Conservation (phyloP, 2,797 vertebrate genomes). For the Parauchenoglanis ngamensis region DNA sequence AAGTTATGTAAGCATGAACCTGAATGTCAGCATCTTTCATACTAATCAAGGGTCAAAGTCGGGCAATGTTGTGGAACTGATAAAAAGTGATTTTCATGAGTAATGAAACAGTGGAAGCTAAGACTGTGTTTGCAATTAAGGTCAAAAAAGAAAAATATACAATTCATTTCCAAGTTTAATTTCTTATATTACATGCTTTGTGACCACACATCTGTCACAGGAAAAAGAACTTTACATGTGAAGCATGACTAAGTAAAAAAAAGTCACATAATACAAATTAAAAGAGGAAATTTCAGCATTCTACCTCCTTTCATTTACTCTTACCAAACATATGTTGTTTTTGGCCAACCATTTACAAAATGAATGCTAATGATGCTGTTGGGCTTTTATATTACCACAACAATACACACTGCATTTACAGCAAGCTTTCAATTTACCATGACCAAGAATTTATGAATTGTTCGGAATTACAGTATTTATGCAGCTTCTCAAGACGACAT, state of each 20-base stretch:
- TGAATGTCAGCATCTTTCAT: background rate
- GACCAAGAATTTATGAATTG: background rate
- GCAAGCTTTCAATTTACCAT: background rate
- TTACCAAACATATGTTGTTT: background rate
- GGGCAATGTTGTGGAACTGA: background rate
- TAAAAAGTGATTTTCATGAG: background rate
- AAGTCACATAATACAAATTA: background rate
- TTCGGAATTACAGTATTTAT: background rate
- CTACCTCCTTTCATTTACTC: background rate
- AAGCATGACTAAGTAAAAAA: background rate
- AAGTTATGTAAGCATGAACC: background rate
- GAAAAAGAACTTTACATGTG: background rate
- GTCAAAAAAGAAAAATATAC: background rate
- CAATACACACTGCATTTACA: background rate
- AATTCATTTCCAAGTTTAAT: background rate
- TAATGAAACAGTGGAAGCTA: background rate
- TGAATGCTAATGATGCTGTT: background rate
- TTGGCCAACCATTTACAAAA: background rate
- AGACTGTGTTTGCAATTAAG: background rate
- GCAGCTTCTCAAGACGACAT: background rate
- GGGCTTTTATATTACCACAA: background rate
- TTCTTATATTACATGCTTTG: background rate
- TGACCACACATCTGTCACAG: background rate
- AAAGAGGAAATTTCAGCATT: background rate
- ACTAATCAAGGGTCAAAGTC: background rate